A percentile compares a stretch with the other conserved stretches of the same genome.
phyloP scores from a whole-genome alignment of 2,888 invertebrate genomes.

The Ichneumon xanthorius region DNA sequence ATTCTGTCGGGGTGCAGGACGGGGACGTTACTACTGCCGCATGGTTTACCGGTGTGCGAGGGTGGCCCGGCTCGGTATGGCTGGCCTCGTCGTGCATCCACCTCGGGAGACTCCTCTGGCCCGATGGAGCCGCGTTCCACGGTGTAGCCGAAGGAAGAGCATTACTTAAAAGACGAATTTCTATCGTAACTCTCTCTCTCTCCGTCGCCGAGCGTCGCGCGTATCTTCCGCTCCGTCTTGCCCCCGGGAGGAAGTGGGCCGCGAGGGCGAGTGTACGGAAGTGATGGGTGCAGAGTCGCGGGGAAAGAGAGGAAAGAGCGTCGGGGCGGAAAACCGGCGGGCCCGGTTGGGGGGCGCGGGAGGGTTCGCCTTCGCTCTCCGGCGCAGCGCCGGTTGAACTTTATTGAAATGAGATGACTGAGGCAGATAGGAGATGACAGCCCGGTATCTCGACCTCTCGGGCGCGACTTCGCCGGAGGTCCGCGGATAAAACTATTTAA shows the following conservation, averaged over 20 bases:
- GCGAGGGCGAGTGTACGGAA: constrained; percentile 38
- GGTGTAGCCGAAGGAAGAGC: constrained; percentile 45
- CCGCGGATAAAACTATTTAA: constrained; percentile 8
- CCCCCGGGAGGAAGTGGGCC: constrained; percentile 70
- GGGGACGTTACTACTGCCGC: constrained; percentile 53
- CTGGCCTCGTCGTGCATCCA: constrained; percentile 37
- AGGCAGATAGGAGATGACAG: constrained; percentile 48
- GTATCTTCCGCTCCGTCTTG: constrained; percentile 67
- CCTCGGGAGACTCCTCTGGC: constrained; percentile 19
- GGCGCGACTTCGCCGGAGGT: constrained; percentile 12
- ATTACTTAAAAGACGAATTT: constrained; percentile 68
- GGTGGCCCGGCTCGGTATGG: background rate
- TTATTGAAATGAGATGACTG: constrained; percentile 68
- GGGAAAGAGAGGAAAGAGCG: constrained; percentile 9
- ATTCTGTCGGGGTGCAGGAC: constrained; percentile 72
- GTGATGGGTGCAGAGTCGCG: background rate
- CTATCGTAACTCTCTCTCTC: constrained; percentile 63
- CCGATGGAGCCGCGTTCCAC: constrained; percentile 31
- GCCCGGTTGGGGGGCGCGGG: background rate
- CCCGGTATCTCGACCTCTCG: constrained; percentile 16
- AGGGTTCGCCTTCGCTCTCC: constrained; percentile 10
- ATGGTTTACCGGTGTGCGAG: constrained; percentile 18
- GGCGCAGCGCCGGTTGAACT: constrained; percentile 41
- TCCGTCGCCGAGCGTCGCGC: constrained; percentile 46
- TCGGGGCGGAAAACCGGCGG: background rate